Evolutionary conservation across 2,797 vertebrate genomes (phyloP).

Genomic region (Heliangelus exortis): DNA sequence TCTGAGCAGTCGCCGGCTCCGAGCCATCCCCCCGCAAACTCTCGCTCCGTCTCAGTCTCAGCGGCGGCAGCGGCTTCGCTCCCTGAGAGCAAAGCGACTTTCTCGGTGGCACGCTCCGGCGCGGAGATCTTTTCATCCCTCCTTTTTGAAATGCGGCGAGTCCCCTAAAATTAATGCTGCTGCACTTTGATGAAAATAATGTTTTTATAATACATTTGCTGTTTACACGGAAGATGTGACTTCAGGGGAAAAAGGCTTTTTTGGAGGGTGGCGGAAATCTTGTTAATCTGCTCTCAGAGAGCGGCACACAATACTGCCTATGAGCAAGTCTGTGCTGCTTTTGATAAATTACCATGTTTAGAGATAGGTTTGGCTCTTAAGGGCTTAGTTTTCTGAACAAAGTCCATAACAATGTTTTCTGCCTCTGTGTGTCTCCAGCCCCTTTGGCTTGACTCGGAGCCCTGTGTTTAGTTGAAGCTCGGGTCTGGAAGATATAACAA

Average conservation of each 20-base stretch:
- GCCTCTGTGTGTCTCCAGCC: slow-evolving; percentile 82
- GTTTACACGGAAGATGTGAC: slow-evolving; percentile 81
- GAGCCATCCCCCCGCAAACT: neutral
- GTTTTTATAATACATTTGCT: slow-evolving; percentile 78
- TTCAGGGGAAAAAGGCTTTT: slow-evolving; percentile 74
- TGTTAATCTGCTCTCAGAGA: slow-evolving; percentile 81
- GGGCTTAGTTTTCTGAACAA: slow-evolving; percentile 84
- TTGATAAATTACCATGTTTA: slow-evolving; percentile 86
- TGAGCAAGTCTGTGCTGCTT: slow-evolving; percentile 82
- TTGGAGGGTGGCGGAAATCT: slow-evolving; percentile 75
- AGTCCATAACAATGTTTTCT: slow-evolving; percentile 82
- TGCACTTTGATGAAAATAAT: slow-evolving; percentile 76
- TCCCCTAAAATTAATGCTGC: slow-evolving; percentile 70
- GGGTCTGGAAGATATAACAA: slow-evolving; percentile 83
- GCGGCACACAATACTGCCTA: slow-evolving; percentile 76
- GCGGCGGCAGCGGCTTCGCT: neutral
- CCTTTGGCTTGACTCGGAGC: slow-evolving; percentile 83
- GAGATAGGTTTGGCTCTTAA: slow-evolving; percentile 84
- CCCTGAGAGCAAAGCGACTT: slow-evolving; percentile 43
- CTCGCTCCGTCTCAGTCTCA: neutral
- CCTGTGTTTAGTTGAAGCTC: slow-evolving; percentile 82
- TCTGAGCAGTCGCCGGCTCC: neutral
- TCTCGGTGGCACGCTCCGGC: slow-evolving; percentile 1
- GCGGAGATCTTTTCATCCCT: slow-evolving; percentile 23
- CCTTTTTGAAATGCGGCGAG: slow-evolving; percentile 31